These are phyloP conservation scores for Deilephila elpenor DNA, from an alignment of 2,888 invertebrate genomes.

Conservation along the genomic window DNA sequence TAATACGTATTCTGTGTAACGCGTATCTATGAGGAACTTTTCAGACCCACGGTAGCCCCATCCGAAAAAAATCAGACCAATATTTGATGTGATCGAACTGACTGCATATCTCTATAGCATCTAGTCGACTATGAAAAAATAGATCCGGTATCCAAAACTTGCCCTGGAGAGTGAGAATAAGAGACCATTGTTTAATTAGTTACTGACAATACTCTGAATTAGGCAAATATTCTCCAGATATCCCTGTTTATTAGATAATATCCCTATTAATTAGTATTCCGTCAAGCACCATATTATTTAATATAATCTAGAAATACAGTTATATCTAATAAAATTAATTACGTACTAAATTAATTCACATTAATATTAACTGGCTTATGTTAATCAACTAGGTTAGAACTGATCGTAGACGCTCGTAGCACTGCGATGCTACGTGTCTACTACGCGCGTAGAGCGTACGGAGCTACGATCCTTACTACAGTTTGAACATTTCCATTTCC, in stretches of 20 bases:
- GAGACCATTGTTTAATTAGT: no score
- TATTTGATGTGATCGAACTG: no score
- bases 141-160: no score
- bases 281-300: slow-evolving; percentile 11
- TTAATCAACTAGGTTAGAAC: slow-evolving; percentile 9
- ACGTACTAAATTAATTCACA: slow-evolving; percentile 7
- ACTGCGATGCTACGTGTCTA: not conserved
- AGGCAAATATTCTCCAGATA: no score
- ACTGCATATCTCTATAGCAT: no score
- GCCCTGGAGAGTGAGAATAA: no score
- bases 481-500: no score
- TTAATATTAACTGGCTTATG: slow-evolving; percentile 26
- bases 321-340: slow-evolving; percentile 9
- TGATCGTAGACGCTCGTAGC: slow-evolving; percentile 15
- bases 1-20: no score
- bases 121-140: no score
- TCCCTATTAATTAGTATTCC: not conserved
- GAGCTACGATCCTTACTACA: not conserved
- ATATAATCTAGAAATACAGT: slow-evolving; percentile 10
- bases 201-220: not conserved
- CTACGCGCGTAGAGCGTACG: slow-evolving; percentile 2
- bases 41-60: no score
- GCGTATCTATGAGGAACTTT: no score
- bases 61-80: no score
- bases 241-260: not conserved